Evolutionary conservation across 2,888 invertebrate species (phyloP).

Genomic region (Drosophila demipolita): DNA sequence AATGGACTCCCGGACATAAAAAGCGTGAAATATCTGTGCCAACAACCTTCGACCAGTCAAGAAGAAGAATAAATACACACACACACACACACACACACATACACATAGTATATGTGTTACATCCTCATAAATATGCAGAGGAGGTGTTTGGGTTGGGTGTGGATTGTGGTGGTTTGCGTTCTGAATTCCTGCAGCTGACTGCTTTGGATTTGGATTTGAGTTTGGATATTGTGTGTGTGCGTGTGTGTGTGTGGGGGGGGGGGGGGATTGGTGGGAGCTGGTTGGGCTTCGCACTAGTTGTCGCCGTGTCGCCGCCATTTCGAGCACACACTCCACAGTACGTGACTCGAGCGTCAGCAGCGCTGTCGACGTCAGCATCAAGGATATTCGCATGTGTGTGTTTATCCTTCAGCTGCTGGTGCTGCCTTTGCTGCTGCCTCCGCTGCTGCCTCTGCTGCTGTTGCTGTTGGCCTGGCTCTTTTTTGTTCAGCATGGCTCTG

Average conservation of each 20-base stretch:
- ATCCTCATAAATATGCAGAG: constrained; percentile 65
- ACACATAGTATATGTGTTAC: constrained; percentile 3
- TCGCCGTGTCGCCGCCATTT: constrained; percentile 50
- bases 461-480: constrained; percentile 25
- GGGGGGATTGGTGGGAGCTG: background rate
- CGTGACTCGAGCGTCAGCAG: constrained; percentile 61
- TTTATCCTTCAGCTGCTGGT: constrained; percentile 20
- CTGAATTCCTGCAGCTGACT: constrained; percentile 18
- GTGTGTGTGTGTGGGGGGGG: too few species aligned
- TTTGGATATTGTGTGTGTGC: background rate
- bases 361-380: constrained; percentile 32
- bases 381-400: constrained; percentile 44
- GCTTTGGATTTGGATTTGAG: background rate
- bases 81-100: background rate
- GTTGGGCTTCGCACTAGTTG: background rate
- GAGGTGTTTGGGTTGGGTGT: constrained; percentile 4
- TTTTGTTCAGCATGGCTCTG: constrained; percentile 14
- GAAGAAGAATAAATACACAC: constrained; percentile 6
- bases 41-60: constrained; percentile 58
- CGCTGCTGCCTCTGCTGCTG: constrained; percentile 2
- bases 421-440: constrained; percentile 19
- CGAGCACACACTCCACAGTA: constrained; percentile 65
- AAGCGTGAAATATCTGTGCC: constrained; percentile 56
- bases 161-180: background rate
- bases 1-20: constrained; percentile 41